These are phyloP conservation scores for Cydia amplana DNA, from an alignment of 1,140 invertebrate genomes.

Conservation along the genomic window DNA sequence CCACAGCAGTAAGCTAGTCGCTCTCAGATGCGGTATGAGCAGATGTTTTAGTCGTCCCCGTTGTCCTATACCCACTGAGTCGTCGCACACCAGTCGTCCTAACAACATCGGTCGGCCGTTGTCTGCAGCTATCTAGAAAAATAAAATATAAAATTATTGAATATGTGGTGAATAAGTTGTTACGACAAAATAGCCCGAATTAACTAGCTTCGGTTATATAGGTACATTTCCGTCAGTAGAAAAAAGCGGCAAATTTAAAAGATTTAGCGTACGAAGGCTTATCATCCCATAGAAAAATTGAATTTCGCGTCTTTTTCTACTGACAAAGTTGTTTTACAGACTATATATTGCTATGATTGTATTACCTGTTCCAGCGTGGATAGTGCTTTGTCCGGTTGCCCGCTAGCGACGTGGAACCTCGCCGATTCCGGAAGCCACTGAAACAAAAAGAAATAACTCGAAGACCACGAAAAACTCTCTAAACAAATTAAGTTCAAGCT, in stretches of 20 bases:
- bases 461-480: no score
- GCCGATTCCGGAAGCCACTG: conserved; percentile 97
- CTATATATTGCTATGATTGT: not conserved
- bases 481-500: no score
- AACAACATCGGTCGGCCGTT: conserved; percentile 94
- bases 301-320: no score
- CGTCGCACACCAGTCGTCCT: conserved; percentile 92
- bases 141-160: not conserved
- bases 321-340: no score
- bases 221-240: no score
- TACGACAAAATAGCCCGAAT: no score
- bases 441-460: conserved; percentile 42
- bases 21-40: conserved; percentile 88
- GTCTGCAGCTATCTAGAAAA: conserved; percentile 85
- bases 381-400: conserved; percentile 91
- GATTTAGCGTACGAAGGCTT: no score
- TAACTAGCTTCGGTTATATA: no score
- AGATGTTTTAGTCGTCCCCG: conserved; percentile 89
- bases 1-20: conserved; percentile 94
- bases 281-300: no score
- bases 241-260: no score
- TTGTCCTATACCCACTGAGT: conserved; percentile 81
- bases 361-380: conserved; percentile 89
- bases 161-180: no score
- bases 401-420: conserved; percentile 91